Percentiles rank a stretch among this genome's conserved stretches.
Conservation (phyloP, 2,888 invertebrate genomes). For the Cetonia aurata region DNA sequence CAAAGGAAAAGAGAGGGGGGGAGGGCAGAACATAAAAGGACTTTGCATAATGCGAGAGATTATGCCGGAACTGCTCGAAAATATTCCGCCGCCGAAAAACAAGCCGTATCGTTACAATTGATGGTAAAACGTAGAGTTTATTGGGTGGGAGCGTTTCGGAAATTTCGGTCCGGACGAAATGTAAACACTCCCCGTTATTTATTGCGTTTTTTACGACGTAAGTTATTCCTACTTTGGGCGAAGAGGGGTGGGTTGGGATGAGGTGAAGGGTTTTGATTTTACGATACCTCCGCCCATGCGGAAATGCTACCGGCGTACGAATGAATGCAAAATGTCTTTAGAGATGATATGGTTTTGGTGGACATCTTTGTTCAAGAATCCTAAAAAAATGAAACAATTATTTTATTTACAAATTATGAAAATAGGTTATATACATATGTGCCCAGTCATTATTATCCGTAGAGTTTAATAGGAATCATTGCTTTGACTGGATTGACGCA, state of each 20-base stretch:
- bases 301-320: constrained; percentile 22
- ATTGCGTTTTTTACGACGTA: constrained; percentile 31
- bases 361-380: too few species aligned
- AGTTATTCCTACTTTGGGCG: neutral
- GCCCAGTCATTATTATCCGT: too few species aligned
- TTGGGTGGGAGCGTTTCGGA: constrained; percentile 26
- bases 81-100: constrained; percentile 25
- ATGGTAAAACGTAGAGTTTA: constrained; percentile 34
- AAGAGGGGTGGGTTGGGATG: neutral
- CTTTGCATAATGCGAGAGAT: constrained; percentile 49
- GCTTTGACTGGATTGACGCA: too few species aligned
- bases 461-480: too few species aligned
- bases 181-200: constrained; percentile 35
- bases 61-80: constrained; percentile 39
- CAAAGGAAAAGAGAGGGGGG: constrained; percentile 17
- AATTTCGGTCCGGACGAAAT: constrained; percentile 22
- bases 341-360: too few species aligned
- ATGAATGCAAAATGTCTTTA: constrained; percentile 12
- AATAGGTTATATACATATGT: too few species aligned
- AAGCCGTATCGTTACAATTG: constrained; percentile 33
- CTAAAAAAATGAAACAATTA: too few species aligned
- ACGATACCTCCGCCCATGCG: constrained; percentile 16
- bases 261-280: constrained; percentile 16
- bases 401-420: too few species aligned
- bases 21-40: constrained; percentile 45